Conservation (phyloP, 2,113 vertebrate species). For the Tupaia chinensis region DNA sequence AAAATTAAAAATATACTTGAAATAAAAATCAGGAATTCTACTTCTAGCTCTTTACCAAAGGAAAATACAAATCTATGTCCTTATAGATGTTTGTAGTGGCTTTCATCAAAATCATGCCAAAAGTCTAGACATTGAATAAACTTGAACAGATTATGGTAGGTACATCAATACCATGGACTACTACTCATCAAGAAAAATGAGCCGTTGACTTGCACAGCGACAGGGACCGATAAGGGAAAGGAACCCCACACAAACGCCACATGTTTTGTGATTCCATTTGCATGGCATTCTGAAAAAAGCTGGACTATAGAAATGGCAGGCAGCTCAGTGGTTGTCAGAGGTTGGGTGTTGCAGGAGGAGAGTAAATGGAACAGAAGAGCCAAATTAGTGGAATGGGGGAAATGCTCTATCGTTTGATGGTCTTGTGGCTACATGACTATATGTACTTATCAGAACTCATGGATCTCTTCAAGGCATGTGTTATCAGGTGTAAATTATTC, state of each 20-base stretch:
- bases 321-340: not conserved
- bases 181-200: not conserved
- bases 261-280: too few species aligned
- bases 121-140: not conserved
- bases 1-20: not conserved
- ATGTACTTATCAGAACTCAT: not conserved
- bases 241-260: too few species aligned
- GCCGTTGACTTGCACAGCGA: not conserved
- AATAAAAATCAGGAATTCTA: not conserved
- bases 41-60: not conserved
- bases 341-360: not conserved
- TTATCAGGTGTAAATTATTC: not conserved
- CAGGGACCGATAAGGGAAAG: too few species aligned
- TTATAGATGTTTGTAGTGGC: not conserved
- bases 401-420: not conserved
- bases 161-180: not conserved
- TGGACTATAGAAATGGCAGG: not conserved
- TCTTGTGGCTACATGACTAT: not conserved
- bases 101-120: not conserved
- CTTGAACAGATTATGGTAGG: not conserved
- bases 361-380: not conserved
- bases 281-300: not conserved
- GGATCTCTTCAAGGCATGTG: not conserved
- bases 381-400: not conserved
- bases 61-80: conserved; percentile 1